Evolutionary conservation across 37 sponge, comb jelly and placozoan species (phyloP).

Genomic region (Beroe ovata): DNA sequence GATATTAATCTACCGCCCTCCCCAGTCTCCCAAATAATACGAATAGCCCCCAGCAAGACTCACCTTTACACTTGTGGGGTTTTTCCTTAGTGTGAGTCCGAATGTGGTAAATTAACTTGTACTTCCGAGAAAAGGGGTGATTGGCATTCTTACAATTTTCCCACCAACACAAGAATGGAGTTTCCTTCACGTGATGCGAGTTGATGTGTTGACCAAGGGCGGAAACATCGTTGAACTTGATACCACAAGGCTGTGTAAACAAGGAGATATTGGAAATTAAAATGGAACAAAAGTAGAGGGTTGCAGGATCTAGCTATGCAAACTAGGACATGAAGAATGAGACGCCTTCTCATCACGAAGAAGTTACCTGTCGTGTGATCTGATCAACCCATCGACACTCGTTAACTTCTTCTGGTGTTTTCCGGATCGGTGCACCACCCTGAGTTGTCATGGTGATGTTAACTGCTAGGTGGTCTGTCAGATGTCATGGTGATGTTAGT

Average conservation of each 20-base stretch:
- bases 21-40: too few relatives aligned
- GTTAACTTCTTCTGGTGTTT: conserved; percentile 55
- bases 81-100: conserved; percentile 65
- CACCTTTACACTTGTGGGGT: conserved; percentile 55
- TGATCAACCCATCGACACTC: conserved; percentile 63
- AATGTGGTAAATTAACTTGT: conserved; percentile 65
- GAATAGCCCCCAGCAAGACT: too few relatives aligned
- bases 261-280: too few relatives aligned
- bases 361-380: conserved; percentile 17
- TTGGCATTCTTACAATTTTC: conserved; percentile 61
- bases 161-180: conserved; percentile 60
- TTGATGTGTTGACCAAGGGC: conserved; percentile 32
- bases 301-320: too few relatives aligned
- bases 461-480: too few relatives aligned
- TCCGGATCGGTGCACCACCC: background rate
- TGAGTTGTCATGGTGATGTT: too few relatives aligned
- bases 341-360: too few relatives aligned
- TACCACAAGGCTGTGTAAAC: conserved; percentile 47
- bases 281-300: too few relatives aligned
- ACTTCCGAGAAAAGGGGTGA: conserved; percentile 62
- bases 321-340: too few relatives aligned
- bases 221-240: conserved; percentile 46
- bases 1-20: too few relatives aligned
- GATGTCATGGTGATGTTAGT: too few relatives aligned
- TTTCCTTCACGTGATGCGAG: conserved; percentile 54